phyloP scores from a whole-genome alignment of 2,888 invertebrate species.

The Lithophane semibrunnea region DNA sequence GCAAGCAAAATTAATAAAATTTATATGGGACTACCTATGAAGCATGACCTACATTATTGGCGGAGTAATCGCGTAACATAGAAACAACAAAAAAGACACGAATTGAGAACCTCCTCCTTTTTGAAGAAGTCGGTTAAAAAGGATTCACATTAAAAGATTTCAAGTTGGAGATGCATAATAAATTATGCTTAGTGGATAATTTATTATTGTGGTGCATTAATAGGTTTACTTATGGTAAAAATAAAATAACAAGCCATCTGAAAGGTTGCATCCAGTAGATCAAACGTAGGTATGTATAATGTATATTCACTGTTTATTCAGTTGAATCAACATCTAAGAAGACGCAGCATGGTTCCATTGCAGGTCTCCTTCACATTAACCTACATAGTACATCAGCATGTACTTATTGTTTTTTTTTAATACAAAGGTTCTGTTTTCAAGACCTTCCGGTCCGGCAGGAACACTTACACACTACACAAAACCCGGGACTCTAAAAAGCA shows the following conservation, averaged over 20 bases:
- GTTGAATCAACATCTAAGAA: neutral
- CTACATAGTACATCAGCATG: neutral
- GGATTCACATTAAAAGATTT: neutral
- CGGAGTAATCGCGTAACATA: too few relatives aligned
- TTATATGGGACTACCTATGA: too few relatives aligned
- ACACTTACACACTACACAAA: neutral
- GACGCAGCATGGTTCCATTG: neutral
- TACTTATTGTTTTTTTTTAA: neutral
- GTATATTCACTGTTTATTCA: conserved; percentile 5
- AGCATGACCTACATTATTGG: too few relatives aligned
- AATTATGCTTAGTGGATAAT: neutral
- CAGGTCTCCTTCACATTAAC: neutral
- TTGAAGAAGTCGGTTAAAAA: neutral
- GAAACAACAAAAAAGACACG: too few relatives aligned
- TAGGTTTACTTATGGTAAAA: neutral
- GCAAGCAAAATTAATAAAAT: too few relatives aligned
- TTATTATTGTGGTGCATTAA: neutral
- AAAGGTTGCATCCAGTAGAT: neutral
- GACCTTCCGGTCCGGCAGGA: neutral
- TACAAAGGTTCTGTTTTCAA: neutral
- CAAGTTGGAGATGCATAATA: neutral
- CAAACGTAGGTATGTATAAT: neutral
- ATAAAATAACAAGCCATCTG: neutral
- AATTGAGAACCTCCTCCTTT: too few relatives aligned
- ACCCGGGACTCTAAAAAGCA: conserved; percentile 17